Conservation (phyloP, 1,140 invertebrate species). For the Bursaphelenchus mucronatus region DNA sequence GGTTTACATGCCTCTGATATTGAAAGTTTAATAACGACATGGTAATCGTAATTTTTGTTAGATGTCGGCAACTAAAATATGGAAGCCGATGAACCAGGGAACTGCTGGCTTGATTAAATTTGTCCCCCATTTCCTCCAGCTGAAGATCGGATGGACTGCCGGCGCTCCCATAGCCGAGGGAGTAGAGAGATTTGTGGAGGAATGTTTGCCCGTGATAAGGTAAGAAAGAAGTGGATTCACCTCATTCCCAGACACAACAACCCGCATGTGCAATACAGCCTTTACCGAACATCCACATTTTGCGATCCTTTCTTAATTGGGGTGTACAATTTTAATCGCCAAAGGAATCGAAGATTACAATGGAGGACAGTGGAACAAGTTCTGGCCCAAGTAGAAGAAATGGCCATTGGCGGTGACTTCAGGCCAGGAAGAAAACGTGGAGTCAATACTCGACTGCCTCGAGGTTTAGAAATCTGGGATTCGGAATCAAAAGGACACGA, state of each 20-base stretch:
- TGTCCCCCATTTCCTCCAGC: conserved; percentile 50
- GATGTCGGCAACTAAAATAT: conserved; percentile 16
- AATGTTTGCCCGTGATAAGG: conserved; percentile 54
- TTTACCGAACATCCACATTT: conserved; percentile 39
- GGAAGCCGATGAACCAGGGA: conserved; percentile 32
- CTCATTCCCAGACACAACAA: conserved; percentile 53
- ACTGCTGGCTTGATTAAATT: conserved; percentile 42
- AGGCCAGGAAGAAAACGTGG: conserved; percentile 41
- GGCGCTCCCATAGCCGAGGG: conserved; percentile 48
- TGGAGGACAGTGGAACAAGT: conserved; percentile 48
- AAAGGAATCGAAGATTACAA: conserved; percentile 37
- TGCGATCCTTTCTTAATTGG: conserved; percentile 58
- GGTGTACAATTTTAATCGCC: conserved; percentile 45
- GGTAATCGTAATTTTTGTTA: not conserved
- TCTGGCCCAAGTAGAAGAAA: conserved; percentile 54
- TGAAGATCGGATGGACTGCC: conserved; percentile 51
- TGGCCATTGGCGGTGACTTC: conserved; percentile 55
- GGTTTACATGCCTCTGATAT: not conserved
- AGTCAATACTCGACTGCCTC: conserved; percentile 49
- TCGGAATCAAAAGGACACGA: conserved; percentile 56
- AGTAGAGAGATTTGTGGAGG: conserved; percentile 56
- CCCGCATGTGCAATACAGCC: conserved; percentile 48
- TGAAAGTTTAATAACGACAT: not conserved
- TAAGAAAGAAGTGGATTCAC: conserved; percentile 21
- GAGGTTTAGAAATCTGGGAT: conserved; percentile 52